Evolutionary conservation across 1,140 invertebrate species (phyloP).

Genomic region (Phocides pigmalion): DNA sequence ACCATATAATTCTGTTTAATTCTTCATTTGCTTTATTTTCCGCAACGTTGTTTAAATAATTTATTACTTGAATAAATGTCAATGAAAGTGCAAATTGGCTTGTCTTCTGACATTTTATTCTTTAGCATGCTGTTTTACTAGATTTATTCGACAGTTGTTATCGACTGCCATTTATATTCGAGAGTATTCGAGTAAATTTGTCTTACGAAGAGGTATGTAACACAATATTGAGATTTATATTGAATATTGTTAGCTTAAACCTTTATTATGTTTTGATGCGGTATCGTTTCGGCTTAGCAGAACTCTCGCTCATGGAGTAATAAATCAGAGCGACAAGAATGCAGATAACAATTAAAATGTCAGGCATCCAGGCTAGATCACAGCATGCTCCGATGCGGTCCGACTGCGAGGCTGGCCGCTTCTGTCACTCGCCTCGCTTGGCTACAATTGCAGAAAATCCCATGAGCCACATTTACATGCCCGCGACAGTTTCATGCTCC

Average conservation of each 20-base stretch:
- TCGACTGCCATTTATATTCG: neutral
- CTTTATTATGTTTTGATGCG: conserved; percentile 6
- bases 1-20: conserved; percentile 33
- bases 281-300: conserved; percentile 6
- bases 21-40: conserved; percentile 45
- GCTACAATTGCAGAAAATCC: conserved; percentile 67
- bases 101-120: conserved; percentile 24
- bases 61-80: conserved; percentile 42
- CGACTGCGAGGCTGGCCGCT: conserved; percentile 48
- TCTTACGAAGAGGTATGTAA: neutral
- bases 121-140: conserved; percentile 7
- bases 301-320: conserved; percentile 41
- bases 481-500: conserved; percentile 70
- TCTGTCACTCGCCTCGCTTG: conserved; percentile 49
- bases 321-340: conserved; percentile 57
- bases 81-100: conserved; percentile 32
- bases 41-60: conserved; percentile 37
- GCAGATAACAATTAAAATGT: conserved; percentile 66
- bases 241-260: neutral
- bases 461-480: conserved; percentile 59
- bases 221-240: neutral
- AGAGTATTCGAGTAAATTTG: neutral
- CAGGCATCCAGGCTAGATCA: conserved; percentile 57
- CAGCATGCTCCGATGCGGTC: conserved; percentile 62
- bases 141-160: conserved; percentile 10